Percentiles rank a stretch among this genome's conserved stretches.
These are phyloP conservation scores for Delia radicum DNA, from an alignment of 1,140 invertebrate species.

Conservation along the genomic window DNA sequence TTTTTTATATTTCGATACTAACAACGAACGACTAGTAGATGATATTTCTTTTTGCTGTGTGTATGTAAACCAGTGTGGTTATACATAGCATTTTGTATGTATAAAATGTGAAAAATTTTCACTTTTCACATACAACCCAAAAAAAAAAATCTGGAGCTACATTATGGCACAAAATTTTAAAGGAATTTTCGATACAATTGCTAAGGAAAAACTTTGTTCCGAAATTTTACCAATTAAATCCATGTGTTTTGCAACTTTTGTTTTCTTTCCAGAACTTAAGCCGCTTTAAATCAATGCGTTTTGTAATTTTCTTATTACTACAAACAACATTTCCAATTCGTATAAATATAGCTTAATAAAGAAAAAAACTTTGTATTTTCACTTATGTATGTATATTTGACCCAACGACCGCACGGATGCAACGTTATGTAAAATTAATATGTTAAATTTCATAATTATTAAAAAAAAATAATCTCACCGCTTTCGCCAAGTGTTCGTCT, in stretches of 20 bases:
- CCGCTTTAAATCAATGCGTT: background rate
- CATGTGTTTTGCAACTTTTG: background rate
- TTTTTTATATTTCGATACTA: background rate
- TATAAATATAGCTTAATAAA: background rate
- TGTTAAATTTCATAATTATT: slow-evolving; percentile 3
- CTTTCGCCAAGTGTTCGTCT: slow-evolving; percentile 56
- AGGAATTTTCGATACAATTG: background rate
- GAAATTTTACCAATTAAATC: background rate
- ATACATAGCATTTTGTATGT: slow-evolving; percentile 47
- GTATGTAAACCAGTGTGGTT: slow-evolving; percentile 43
- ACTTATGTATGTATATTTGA: slow-evolving; percentile 3
- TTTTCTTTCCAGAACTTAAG: background rate
- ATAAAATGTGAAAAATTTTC: slow-evolving; percentile 45
- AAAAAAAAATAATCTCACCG: slow-evolving; percentile 43
- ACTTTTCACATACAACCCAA: slow-evolving; percentile 37
- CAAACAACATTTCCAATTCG: background rate
- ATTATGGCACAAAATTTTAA: background rate
- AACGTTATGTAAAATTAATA: slow-evolving; percentile 50
- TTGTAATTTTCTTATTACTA: background rate
- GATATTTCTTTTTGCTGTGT: slow-evolving; percentile 20
- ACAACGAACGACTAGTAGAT: background rate
- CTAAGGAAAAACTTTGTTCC: background rate
- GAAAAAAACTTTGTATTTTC: background rate
- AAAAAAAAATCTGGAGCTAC: background rate
- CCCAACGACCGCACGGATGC: slow-evolving; percentile 3